Evolutionary conservation across 2,113 vertebrate genomes (phyloP).

Genomic region (Felis catus): F.catus_Fca126_mat1.0 CM031418.1:112989001-112989500

Average conservation of each 20-base stretch:
- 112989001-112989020: neutral
- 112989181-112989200: neutral
- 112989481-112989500: neutral
- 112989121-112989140: neutral
- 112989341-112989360: no score
- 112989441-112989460: neutral
- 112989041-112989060: slow-evolving; percentile 23
- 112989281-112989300: neutral
- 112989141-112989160: neutral
- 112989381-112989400: neutral
- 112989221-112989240: slow-evolving; percentile 24
- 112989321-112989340: neutral
- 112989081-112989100: neutral
- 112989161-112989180: neutral
- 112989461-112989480: neutral
- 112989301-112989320: no score
- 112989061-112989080: neutral
- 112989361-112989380: neutral
- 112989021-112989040: slow-evolving; percentile 44
- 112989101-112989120: neutral
- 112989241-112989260: slow-evolving; percentile 54
- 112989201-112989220: neutral
- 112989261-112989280: neutral
- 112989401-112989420: neutral
- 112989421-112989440: neutral